Evolutionary conservation across 2,888 invertebrate species (phyloP), one percentile per base, ranked within the genome.

Genomic region (Clusia tigrina): DNA sequence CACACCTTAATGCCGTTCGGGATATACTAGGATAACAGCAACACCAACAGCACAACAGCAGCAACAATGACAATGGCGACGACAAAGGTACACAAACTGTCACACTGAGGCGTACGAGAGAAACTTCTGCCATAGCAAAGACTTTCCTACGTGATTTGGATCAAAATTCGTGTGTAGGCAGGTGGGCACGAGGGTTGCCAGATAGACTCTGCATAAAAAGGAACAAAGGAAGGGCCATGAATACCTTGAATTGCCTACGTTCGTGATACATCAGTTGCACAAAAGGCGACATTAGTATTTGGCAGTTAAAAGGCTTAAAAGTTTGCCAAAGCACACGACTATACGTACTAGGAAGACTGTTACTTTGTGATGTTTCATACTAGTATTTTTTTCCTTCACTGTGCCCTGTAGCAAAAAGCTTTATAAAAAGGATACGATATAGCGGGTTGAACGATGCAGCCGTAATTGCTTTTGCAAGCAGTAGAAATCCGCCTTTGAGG

Each of bases 261-360:
- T 42, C n/a, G 42, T 42, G 42, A 9, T 22, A 48, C 48, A 18
- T 20, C 2, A 32, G 12, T 12, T 9, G 32, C 12, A 32, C 12
- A 48, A 48, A 18, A 48, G 48, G 22, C 48, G 2, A 22, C 48
- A 48, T 48, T 48, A 48, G 48, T 48, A 15, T 42, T 32, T 48
- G 48, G 48, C 48, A 48, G 48, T 48, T 6, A 48, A 20, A 15
- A 20, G 48, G 18, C 48, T 48, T 48, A 48, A 48, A 48, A 48
- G 20, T 48, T 48, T 48, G n/a, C n/a, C n/a, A n/a, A n/a, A n/a
- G n/a, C n/a, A n/a, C n/a, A n/a, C n/a, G n/a, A n/a, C n/a, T n/a
- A n/a, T n/a, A n/a, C n/a, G n/a, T n/a, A n/a, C n/a, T n/a, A n/a
- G n/a, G n/a, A n/a, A n/a, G n/a, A n/a, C n/a, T n/a, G n/a, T n/a